Base-by-base conservation (phyloP, 2,888 invertebrate species). In the Sinotaia quadrata region DNA sequence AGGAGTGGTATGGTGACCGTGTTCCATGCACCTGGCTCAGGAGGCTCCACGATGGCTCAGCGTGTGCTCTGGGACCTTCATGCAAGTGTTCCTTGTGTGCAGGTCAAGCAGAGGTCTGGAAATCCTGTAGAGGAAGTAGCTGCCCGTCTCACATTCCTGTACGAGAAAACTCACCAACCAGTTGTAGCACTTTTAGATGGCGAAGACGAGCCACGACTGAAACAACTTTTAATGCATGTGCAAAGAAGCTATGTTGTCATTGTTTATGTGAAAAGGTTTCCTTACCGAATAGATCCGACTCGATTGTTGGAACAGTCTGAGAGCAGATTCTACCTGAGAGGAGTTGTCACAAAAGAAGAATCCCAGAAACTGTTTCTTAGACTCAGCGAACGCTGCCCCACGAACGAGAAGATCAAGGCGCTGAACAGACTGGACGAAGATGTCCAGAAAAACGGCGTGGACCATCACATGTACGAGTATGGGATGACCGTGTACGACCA, bases 21-120 rank as follows among this genome's bases (percentile, higher is more conserved):
- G 10, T 67, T 61, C 8, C 80, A 80, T 59, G 69, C 74, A 0
- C 80, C 80, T 3, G 78, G 80, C 3, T 68, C 76, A 18, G 80
- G 80, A 8, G 78, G 80, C 0, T 77, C 80, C 31, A 80, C 80
- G 5, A 56, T 78, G 18, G 71, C 75, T 10, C 78, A 77, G 61
- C 69, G 77, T 56, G 54, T 79, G 33, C 62, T 80, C 27, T 80
- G 78, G 77, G 75, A 75, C 18, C 58, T 80, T 7, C 72, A 66
- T 49, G 54, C 67, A 0, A 58, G 21, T 15, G 68, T 68, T 1
- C 78, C 80, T 2, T 80, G 80, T 44, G 77, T 56, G 10, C 75
- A 80, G 41, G 52, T 78, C 0, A 77, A 73, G 57, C 67, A 65
- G 5, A 52, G 67, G 2, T 63, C 72, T 24, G 71, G 71, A 10